Base-by-base conservation (phyloP, 1,140 invertebrate genomes). In the Drosophila sp. region DNA sequence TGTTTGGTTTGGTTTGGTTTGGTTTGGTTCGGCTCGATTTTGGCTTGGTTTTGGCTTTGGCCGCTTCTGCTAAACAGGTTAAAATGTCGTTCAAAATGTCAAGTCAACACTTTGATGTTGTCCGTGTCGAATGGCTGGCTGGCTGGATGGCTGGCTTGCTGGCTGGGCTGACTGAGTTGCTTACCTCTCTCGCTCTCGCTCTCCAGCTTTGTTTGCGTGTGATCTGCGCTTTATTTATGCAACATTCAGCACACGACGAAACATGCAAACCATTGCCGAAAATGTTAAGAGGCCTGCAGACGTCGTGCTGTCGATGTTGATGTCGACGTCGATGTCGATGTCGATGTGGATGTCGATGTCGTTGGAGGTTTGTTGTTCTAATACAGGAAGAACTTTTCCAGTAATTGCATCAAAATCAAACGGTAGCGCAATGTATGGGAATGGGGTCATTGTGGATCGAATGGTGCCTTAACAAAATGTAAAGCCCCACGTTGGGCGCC, bases 41-140 rank as follows among this genome's bases (percentile, higher is more conserved):
- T 60, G 38, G 62, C 63, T 56, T 60, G 38, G 69, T 63, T 66
- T 56, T 30, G 25, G 75, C 63, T 35, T 56, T 66, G 57, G 84
- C 76, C 74, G 77, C 80, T 70, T 70, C 80, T 79, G 71, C 84
- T 89, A 89, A 89, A 89, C 84, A 89, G 84, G 84, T 89, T 89
- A 89, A 89, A 89, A 89, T 89, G 80, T 89, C 84, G 84, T 89
- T 89, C 84, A 89, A 89, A 89, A 89, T 89, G 84, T 89, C 84
- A 89, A 89, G 84, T 89, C 84, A 89, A 89, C 84, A 89, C 84
- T 89, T 89, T 89, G 84, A 89, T 90, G 84, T 89, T 83, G 84
- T 89, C 84, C 84, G 84, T 87, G 77, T 80, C 70, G 80, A 66
- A 66, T 69, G 65, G 44, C 47, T 61, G 56, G 62, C 54, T 35